Base-by-base conservation (phyloP, 1,140 invertebrate species). In the Drosophila burlai region DNA sequence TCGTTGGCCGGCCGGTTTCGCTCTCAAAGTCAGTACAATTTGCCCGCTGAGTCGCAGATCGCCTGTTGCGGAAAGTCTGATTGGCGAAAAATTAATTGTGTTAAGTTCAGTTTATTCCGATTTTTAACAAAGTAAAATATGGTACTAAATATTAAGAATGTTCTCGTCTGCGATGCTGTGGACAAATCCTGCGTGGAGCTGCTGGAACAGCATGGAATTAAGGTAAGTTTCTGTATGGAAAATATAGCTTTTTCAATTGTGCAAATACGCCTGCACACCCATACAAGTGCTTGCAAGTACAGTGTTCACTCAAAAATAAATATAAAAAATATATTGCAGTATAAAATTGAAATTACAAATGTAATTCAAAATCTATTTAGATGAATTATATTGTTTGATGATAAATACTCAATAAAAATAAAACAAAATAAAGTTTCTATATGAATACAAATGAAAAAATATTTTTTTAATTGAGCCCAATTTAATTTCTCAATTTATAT, bases 121-220 rank as follows among this genome's bases (percentile, higher is more conserved):
- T 29, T 55, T 36, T 29, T 21, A 42, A 62, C 5, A 43, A 58
- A 43, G 18, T 61, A 31, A 24, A 82, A 83, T 75, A 93, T 93
- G 92, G 76, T 87, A 15, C 58, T 95, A 71, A 93, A 95, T 59
- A 95, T 96, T 58, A 94, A 94, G 75, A 95, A 94, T 54, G 97
- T 99, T 46, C 93, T 99, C 29, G 97, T 99, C 71, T 97, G 97
- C 76, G 99, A 99, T 94, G 97, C 98, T 26, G 97, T 99, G 4
- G 98, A 99, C 90, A 93, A 95, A 13, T 95, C 96, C 77, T 99
- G 98, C 92, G 95, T 96, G 3, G 94, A 97, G 62, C 95, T 98
- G 42, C 94, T 99, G 2, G 93, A 95, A 69, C 93, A 95, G 55
- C 95, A 97, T 91, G 96, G 96, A 16, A 96, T 99, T 73, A 93